Evolutionary conservation across 1,140 invertebrate genomes (phyloP).

Genomic region (Cotesia typhae): DNA sequence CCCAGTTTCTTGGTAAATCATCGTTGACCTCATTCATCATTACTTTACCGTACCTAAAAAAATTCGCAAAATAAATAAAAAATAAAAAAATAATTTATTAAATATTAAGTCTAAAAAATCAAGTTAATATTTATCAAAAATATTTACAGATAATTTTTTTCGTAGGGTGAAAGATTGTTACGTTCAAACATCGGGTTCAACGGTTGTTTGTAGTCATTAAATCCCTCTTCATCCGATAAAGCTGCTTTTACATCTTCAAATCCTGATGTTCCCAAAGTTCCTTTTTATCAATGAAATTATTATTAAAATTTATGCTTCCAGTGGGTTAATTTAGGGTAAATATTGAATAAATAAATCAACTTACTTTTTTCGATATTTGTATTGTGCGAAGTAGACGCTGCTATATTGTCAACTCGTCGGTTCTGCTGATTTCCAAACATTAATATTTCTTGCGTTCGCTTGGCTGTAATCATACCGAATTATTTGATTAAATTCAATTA

Average conservation of each 20-base stretch:
- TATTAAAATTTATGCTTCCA: conserved; percentile 16
- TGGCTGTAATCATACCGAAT: conserved; percentile 47
- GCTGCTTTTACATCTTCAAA: conserved; percentile 47
- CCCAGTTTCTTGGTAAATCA: conserved; percentile 47
- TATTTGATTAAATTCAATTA: conserved; percentile 1
- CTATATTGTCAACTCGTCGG: conserved; percentile 45
- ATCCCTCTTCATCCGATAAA: conserved; percentile 42
- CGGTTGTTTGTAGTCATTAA: conserved; percentile 36
- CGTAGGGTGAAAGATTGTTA: conserved; percentile 42
- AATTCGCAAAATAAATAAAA: conserved; percentile 2
- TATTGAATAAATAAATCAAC: conserved; percentile 18
- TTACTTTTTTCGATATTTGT: conserved; percentile 56
- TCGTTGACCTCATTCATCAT: conserved; percentile 51
- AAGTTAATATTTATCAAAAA: not conserved
- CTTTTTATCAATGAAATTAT: conserved; percentile 33
- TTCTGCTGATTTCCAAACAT: conserved; percentile 66
- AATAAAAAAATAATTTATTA: not conserved
- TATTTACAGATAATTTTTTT: conserved; percentile 55
- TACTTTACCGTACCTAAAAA: conserved; percentile 50
- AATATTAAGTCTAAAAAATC: not conserved
- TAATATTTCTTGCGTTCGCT: conserved; percentile 61
- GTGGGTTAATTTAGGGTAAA: conserved; percentile 4
- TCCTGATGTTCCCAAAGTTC: conserved; percentile 46
- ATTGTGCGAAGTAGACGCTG: conserved; percentile 37
- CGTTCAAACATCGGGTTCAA: conserved; percentile 43